Conservation (phyloP, 2,113 vertebrate genomes). For the Prochilodus magdalenae region DNA sequence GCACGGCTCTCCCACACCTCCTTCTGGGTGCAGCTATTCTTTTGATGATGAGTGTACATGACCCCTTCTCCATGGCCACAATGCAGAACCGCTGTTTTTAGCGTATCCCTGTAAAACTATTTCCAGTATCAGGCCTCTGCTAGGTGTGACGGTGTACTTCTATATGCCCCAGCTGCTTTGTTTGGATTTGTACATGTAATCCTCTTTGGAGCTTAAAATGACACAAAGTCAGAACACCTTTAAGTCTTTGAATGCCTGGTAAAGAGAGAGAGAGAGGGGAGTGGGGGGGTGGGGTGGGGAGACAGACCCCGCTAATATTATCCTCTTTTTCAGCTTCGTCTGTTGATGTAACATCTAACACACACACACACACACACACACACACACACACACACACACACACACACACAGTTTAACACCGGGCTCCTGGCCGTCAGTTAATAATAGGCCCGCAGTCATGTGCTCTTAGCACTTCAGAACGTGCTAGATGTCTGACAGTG, state of each 20-base stretch:
- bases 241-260: conserved; percentile 47
- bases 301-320: conserved; percentile 15
- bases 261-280: conserved; percentile 39
- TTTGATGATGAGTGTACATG: no score
- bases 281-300: background rate
- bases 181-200: conserved; percentile 68
- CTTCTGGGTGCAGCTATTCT: no score
- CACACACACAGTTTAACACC: background rate
- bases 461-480: conserved; percentile 3
- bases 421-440: conserved; percentile 25
- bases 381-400: no score
- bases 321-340: conserved; percentile 6
- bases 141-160: conserved; percentile 29
- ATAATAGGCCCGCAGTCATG: conserved; percentile 14
- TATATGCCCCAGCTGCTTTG: conserved; percentile 47
- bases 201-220: conserved; percentile 68
- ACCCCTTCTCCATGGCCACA: background rate
- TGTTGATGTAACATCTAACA: conserved; percentile 20
- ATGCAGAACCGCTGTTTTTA: conserved; percentile 8
- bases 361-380: no score
- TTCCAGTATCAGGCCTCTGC: conserved; percentile 47
- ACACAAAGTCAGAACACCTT: conserved; percentile 55
- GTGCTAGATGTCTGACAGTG: background rate
- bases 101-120: conserved; percentile 42
- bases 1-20: no score